phyloP scores from a whole-genome alignment of 1,140 invertebrate genomes.

The Bombyx mori region ASM3026992v2 NC_085129.1:12567001-12567500 shows the following conservation, averaged over 20 bases:
- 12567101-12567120: slow-evolving; percentile 23
- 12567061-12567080: slow-evolving; percentile 57
- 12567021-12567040: slow-evolving; percentile 60
- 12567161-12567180: not conserved
- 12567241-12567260: too few relatives aligned
- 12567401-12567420: not conserved
- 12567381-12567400: slow-evolving; percentile 3
- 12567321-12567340: not conserved
- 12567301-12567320: not conserved
- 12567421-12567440: too few relatives aligned
- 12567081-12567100: slow-evolving; percentile 48
- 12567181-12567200: not conserved
- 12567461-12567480: not conserved
- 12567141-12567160: slow-evolving; percentile 5
- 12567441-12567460: not conserved
- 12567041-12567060: slow-evolving; percentile 61
- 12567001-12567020: slow-evolving; percentile 41
- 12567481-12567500: not conserved
- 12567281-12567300: too few relatives aligned
- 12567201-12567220: too few relatives aligned
- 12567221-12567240: too few relatives aligned
- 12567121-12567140: slow-evolving; percentile 12
- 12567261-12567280: too few relatives aligned
- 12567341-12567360: not conserved
- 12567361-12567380: not conserved